A percentile compares a stretch with the other conserved stretches of the same genome.
Conservation (phyloP, 2,797 vertebrate genomes). For the Xyrichtys novacula region DNA sequence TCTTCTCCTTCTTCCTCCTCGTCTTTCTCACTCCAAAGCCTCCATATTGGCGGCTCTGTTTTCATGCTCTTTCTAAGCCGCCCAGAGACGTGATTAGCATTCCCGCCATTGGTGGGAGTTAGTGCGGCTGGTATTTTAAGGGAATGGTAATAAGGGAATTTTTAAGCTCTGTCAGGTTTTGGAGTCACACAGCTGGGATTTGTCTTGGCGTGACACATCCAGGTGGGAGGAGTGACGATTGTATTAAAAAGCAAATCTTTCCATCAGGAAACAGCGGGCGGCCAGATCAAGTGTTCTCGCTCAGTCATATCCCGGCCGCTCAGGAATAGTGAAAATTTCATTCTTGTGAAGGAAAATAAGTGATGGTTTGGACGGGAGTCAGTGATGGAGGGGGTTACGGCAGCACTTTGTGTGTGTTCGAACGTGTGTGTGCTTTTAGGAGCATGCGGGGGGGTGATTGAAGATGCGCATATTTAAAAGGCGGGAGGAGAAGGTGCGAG, state of each 20-base stretch:
- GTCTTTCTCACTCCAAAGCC: constrained; percentile 57
- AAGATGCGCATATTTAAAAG: constrained; percentile 81
- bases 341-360: constrained; percentile 69
- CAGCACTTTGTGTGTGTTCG: constrained; percentile 41
- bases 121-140: constrained; percentile 73
- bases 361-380: constrained; percentile 64
- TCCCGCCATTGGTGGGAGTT: constrained; percentile 71
- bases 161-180: constrained; percentile 79
- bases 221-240: constrained; percentile 84
- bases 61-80: constrained; percentile 65
- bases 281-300: constrained; percentile 85
- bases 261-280: constrained; percentile 85
- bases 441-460: constrained; percentile 51
- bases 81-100: constrained; percentile 75
- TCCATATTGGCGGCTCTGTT: constrained; percentile 63
- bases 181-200: constrained; percentile 84
- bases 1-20: constrained; percentile 14
- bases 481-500: constrained; percentile 60
- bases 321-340: constrained; percentile 75
- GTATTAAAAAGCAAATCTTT: constrained; percentile 87
- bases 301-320: constrained; percentile 77
- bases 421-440: constrained; percentile 49
- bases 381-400: constrained; percentile 60
- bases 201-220: constrained; percentile 81
- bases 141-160: constrained; percentile 79